Conservation (phyloP, 2,113 vertebrate species). For the Chionodraco myersi region DNA sequence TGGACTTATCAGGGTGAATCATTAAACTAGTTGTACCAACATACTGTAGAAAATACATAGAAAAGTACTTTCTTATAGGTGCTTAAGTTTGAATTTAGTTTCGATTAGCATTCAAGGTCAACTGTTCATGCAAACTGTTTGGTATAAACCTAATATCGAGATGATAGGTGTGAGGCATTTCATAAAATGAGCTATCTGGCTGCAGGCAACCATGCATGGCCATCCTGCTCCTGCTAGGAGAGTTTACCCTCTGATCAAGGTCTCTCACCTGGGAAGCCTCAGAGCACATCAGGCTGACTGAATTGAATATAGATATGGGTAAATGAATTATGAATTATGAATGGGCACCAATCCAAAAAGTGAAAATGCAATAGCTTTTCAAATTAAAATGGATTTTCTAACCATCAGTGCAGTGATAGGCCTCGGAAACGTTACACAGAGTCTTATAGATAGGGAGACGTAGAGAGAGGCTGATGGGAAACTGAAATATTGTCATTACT, state of each 20-base stretch:
- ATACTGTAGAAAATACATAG: background rate
- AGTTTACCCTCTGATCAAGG: conserved; percentile 77
- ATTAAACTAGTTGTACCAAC: no score
- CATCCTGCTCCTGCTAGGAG: conserved; percentile 20
- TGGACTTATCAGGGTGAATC: background rate
- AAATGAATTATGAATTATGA: conserved; percentile 84
- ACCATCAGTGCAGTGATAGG: conserved; percentile 30
- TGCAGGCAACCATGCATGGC: conserved; percentile 35
- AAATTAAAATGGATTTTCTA: conserved; percentile 70
- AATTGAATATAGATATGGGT: conserved; percentile 70
- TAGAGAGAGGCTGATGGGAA: background rate
- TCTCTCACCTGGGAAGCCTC: conserved; percentile 68
- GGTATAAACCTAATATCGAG: conserved; percentile 19
- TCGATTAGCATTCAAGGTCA: background rate
- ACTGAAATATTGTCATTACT: background rate
- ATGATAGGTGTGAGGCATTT: conserved; percentile 13
- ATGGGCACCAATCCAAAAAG: conserved; percentile 76
- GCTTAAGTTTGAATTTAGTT: background rate
- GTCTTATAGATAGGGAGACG: conserved; percentile 14
- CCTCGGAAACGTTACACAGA: conserved; percentile 28
- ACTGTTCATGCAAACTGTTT: background rate
- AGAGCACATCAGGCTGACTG: conserved; percentile 59
- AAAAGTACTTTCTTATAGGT: background rate
- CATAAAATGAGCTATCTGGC: conserved; percentile 45
- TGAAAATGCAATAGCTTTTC: conserved; percentile 70